phyloP scores from a whole-genome alignment of 2,888 invertebrate species.

The Phortica okadai region DNA sequence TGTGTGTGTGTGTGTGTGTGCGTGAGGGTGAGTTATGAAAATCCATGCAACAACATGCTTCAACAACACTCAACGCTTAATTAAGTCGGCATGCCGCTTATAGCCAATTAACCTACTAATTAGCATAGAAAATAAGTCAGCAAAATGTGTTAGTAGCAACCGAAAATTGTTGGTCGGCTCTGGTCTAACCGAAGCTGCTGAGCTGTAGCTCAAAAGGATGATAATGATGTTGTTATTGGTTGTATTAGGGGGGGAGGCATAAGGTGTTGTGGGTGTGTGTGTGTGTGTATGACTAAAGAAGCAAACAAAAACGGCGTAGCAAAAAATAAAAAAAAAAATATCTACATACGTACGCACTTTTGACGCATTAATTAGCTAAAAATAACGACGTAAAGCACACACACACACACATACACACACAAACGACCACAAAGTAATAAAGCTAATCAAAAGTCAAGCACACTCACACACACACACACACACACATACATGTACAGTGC shows the following conservation, averaged over 20 bases:
- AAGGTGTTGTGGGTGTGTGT: background rate
- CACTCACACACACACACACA: conserved; percentile 48
- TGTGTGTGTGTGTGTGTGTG: background rate
- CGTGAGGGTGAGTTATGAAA: background rate
- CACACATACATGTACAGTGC: background rate
- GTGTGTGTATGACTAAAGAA: conserved; percentile 16
- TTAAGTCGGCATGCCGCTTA: conserved; percentile 45
- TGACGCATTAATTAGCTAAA: conserved; percentile 63
- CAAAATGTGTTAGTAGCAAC: conserved; percentile 33
- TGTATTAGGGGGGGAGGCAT: background rate
- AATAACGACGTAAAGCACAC: conserved; percentile 25
- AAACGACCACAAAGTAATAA: conserved; percentile 61
- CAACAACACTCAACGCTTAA: conserved; percentile 14
- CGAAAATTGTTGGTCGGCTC: conserved; percentile 37
- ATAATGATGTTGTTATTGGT: background rate
- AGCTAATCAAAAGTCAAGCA: conserved; percentile 67
- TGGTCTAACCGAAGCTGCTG: background rate
- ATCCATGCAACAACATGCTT: conserved; percentile 6
- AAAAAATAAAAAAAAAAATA: conserved; percentile 30
- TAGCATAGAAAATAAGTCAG: conserved; percentile 62
- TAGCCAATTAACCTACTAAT: conserved; percentile 69
- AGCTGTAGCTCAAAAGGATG: too few relatives aligned
- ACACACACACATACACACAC: conserved; percentile 36
- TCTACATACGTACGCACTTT: conserved; percentile 49
- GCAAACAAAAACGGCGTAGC: background rate